phyloP scores from a whole-genome alignment of 1,140 invertebrate genomes.

The Propsilocerus akamusi region DNA sequence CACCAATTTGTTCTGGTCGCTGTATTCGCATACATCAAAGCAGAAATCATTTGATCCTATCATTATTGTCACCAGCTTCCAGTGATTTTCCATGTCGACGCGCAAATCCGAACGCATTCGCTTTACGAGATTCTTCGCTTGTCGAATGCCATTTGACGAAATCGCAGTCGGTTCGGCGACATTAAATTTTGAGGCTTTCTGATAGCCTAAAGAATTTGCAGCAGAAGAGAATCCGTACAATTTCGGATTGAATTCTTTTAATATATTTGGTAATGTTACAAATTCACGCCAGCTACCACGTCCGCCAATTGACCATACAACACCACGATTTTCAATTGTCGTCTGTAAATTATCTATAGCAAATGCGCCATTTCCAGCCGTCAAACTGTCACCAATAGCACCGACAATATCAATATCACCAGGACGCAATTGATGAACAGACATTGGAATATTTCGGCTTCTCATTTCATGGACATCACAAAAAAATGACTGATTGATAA shows the following conservation, averaged over 20 bases:
- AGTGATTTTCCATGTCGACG: slow-evolving; percentile 32
- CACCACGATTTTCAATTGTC: slow-evolving; percentile 28
- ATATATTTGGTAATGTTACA: slow-evolving; percentile 34
- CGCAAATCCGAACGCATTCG: slow-evolving; percentile 30
- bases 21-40: slow-evolving; percentile 28
- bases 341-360: slow-evolving; percentile 26
- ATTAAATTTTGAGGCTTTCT: slow-evolving; percentile 30
- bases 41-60: slow-evolving; percentile 48
- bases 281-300: slow-evolving; percentile 35
- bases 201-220: slow-evolving; percentile 8
- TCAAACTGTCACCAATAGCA: slow-evolving; percentile 49
- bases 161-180: slow-evolving; percentile 30
- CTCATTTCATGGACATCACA: slow-evolving; percentile 20
- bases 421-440: slow-evolving; percentile 35
- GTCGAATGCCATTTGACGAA: slow-evolving; percentile 30
- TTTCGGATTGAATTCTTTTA: slow-evolving; percentile 43
- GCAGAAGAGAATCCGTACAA: slow-evolving; percentile 34
- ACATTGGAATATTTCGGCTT: slow-evolving; percentile 24
- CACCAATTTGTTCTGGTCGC: slow-evolving; percentile 17
- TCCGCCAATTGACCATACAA: slow-evolving; percentile 30
- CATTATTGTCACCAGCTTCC: slow-evolving; percentile 45
- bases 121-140: slow-evolving; percentile 32
- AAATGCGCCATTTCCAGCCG: slow-evolving; percentile 38
- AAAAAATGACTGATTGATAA: slow-evolving; percentile 14
- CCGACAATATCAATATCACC: slow-evolving; percentile 50